Percentiles rank a stretch among this genome's conserved stretches.
Evolutionary conservation across 2,113 vertebrate genomes (phyloP).

Genomic region (Circaetus cinerascens): DNA sequence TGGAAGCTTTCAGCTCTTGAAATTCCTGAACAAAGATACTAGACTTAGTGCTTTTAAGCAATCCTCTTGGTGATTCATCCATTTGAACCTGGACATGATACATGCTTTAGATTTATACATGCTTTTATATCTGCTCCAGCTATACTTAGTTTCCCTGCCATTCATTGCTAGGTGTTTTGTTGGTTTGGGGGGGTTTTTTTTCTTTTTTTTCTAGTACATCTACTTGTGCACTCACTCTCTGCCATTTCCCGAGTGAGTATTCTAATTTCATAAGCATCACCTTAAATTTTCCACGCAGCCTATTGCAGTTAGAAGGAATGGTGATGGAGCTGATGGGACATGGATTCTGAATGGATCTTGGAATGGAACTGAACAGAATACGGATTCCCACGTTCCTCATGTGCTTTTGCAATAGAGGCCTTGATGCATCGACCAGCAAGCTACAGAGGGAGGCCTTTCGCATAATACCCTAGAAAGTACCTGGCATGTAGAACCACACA

Average conservation of each 20-base stretch:
- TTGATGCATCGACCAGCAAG: not conserved
- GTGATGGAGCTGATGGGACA: not conserved
- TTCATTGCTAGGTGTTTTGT: not conserved
- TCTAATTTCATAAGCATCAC: not conserved
- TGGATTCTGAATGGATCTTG: not conserved
- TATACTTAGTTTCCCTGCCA: not conserved
- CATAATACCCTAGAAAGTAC: not conserved
- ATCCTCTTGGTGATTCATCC: not conserved
- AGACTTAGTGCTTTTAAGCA: not conserved
- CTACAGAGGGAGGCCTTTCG: not conserved
- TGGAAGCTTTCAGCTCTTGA: not conserved
- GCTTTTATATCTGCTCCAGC: not conserved
- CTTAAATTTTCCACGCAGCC: not conserved
- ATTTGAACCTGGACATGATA: not conserved
- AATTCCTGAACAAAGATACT: not conserved
- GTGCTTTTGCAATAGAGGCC: not conserved
- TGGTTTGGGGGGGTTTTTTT: rapidly evolving
- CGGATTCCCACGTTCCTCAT: not conserved
- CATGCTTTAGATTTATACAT: not conserved
- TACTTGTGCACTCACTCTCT: not conserved
- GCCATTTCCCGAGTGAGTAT: not conserved
- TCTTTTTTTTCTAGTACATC: not conserved
- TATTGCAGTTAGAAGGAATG: not conserved
- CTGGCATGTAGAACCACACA: not conserved
- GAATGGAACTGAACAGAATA: not conserved